A percentile compares a stretch with the other conserved stretches of the same genome.
phyloP scores from a whole-genome alignment of 1,140 invertebrate species.

The Zaprionus africanus region DNA sequence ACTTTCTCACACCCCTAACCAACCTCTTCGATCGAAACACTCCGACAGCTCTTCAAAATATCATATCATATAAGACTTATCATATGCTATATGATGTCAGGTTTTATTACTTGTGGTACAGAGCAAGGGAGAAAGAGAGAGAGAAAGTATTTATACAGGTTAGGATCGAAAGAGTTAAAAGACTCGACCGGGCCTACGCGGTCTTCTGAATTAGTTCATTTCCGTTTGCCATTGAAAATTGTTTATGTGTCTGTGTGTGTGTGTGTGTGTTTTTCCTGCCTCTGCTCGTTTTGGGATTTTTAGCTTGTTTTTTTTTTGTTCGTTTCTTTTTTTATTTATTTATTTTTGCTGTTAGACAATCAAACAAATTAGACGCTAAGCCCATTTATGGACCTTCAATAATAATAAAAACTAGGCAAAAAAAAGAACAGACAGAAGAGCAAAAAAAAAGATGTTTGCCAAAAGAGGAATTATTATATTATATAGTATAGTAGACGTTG shows the following conservation, averaged over 20 bases:
- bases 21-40: neutral
- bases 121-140: neutral
- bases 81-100: conserved; percentile 5
- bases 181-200: neutral
- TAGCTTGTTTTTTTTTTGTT: conserved; percentile 54
- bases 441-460: conserved; percentile 41
- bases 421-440: conserved; percentile 52
- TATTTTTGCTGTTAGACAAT: conserved; percentile 77
- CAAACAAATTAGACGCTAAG: conserved; percentile 81
- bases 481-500: conserved; percentile 26
- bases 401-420: conserved; percentile 71
- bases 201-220: neutral
- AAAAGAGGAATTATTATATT: conserved; percentile 74
- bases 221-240: conserved; percentile 22
- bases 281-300: conserved; percentile 3
- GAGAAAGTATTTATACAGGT: neutral
- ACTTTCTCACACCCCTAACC: too few relatives aligned
- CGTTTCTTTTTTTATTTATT: conserved; percentile 53
- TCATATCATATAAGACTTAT: conserved; percentile 1
- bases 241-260: neutral
- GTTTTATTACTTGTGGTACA: conserved; percentile 22
- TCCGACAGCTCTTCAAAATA: neutral
- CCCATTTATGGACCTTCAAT: conserved; percentile 68
- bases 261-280: neutral
- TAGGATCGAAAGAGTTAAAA: conserved; percentile 4